These are phyloP conservation scores for Athalia cordata DNA, from an alignment of 2,888 invertebrate species.

Conservation along the genomic window DNA sequence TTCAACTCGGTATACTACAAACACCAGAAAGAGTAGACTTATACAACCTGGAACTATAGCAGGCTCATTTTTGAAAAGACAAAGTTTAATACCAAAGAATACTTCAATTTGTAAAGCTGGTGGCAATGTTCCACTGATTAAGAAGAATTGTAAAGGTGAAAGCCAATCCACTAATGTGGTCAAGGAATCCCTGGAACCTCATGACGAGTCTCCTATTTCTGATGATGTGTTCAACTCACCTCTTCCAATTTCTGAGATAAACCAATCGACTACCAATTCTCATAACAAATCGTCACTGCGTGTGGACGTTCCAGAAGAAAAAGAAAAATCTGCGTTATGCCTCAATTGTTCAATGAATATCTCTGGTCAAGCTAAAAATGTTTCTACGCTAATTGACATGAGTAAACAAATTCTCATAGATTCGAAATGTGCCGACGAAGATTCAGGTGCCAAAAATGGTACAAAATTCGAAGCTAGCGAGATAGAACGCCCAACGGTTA, in stretches of 20 bases:
- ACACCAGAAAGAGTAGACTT: constrained; percentile 7
- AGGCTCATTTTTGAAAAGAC: constrained; percentile 1
- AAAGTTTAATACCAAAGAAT: not conserved
- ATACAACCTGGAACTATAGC: constrained; percentile 27
- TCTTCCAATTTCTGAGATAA: not conserved
- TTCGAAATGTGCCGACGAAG: not conserved
- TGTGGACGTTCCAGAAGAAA: not conserved
- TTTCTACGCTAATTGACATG: not conserved
- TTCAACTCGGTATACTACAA: not conserved
- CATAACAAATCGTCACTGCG: not conserved
- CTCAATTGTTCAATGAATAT: not conserved
- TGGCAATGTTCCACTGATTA: not conserved
- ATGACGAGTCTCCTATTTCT: not conserved
- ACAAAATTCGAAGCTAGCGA: not conserved
- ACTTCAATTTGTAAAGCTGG: not conserved
- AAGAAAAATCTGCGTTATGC: not conserved
- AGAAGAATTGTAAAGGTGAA: not conserved
- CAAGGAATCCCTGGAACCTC: constrained; percentile 18
- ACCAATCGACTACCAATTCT: not conserved
- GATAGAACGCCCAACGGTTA: constrained; percentile 18
- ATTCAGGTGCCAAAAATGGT: not conserved
- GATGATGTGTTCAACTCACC: not conserved
- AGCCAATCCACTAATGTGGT: constrained; percentile 16
- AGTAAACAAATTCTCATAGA: not conserved
- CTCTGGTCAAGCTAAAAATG: not conserved